Conservation (phyloP, 2,888 invertebrate genomes). For the Hydrotaea diabolus region DNA sequence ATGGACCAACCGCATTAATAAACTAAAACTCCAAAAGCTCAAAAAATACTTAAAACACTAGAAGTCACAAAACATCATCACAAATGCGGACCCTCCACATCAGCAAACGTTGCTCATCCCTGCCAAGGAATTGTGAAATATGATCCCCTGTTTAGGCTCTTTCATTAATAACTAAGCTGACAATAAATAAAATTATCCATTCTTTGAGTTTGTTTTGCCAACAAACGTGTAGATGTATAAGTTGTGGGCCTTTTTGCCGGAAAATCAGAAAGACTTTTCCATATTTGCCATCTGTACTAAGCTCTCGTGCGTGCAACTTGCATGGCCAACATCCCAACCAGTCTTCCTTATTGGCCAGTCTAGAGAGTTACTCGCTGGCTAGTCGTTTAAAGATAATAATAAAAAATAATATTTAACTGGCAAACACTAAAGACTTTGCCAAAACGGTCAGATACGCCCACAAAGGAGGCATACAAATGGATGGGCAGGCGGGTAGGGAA, state of each 20-base stretch:
- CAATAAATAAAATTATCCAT: constrained; percentile 26
- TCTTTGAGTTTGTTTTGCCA: neutral
- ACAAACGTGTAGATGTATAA: constrained; percentile 1
- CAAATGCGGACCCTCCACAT: neutral
- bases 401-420: neutral
- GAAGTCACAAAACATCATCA: too few relatives aligned
- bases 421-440: neutral
- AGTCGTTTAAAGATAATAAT: neutral
- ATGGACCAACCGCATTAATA: too few relatives aligned
- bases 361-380: too few relatives aligned
- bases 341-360: too few relatives aligned
- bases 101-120: neutral
- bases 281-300: constrained; percentile 13
- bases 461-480: neutral
- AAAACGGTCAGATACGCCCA: too few relatives aligned
- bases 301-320: too few relatives aligned
- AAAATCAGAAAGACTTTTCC: neutral
- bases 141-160: neutral
- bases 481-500: neutral
- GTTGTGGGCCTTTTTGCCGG: neutral
- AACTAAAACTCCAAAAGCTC: too few relatives aligned
- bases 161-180: constrained; percentile 15
- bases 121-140: neutral
- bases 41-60: too few relatives aligned
- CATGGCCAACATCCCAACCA: too few relatives aligned